A percentile compares a stretch with the other conserved stretches of the same genome.
Evolutionary conservation across 2,888 invertebrate genomes (phyloP).

Genomic region (Antheraea yamamai): DNA sequence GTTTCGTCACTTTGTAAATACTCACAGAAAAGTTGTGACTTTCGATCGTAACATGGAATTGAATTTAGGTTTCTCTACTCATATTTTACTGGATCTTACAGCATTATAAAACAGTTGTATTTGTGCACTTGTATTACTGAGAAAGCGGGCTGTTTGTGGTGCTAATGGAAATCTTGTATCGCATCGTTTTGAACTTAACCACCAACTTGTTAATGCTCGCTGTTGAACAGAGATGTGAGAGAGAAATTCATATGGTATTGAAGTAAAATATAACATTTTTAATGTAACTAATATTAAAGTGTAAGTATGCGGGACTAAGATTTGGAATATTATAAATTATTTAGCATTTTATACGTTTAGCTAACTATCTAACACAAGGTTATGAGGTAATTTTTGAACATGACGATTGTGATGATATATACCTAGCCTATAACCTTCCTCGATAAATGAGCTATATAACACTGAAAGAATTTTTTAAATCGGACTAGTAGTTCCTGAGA

Average conservation of each 20-base stretch:
- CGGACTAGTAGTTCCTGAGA: too few species aligned
- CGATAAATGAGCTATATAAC: too few species aligned
- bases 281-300: too few species aligned
- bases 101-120: background rate
- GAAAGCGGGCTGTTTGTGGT: background rate
- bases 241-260: background rate
- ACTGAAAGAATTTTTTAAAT: too few species aligned
- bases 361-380: too few species aligned
- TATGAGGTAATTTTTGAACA: too few species aligned
- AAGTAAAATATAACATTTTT: too few species aligned
- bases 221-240: background rate
- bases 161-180: background rate
- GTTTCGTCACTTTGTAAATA: background rate
- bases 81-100: background rate
- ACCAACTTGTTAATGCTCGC: background rate
- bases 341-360: too few species aligned
- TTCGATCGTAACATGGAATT: background rate
- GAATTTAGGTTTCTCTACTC: background rate
- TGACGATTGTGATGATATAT: too few species aligned
- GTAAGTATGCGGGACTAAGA: too few species aligned
- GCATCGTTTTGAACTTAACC: background rate
- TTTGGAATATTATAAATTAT: too few species aligned
- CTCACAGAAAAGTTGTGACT: background rate
- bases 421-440: too few species aligned
- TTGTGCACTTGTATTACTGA: background rate